Evolutionary conservation across 1,140 invertebrate species (phyloP).

Genomic region (Macrostomum lignano): DNA sequence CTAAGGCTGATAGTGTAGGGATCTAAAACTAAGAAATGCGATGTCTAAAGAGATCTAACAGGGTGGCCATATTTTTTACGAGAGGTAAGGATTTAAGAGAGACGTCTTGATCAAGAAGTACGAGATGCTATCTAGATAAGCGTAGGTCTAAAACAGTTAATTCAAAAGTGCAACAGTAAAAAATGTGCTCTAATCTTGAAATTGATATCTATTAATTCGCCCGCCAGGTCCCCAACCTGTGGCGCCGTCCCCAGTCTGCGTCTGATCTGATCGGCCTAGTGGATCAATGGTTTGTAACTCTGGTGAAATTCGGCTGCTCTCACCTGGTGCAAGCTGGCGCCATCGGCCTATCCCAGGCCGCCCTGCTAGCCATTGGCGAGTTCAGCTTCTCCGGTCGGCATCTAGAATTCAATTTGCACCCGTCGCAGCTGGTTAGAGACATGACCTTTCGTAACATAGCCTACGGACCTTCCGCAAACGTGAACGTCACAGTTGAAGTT

Average conservation of each 20-base stretch:
- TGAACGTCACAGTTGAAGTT: slow-evolving; percentile 56
- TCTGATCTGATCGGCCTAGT: slow-evolving; percentile 44
- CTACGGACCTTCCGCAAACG: slow-evolving; percentile 56
- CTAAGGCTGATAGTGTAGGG: no score
- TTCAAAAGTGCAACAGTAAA: slow-evolving; percentile 2
- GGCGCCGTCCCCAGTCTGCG: slow-evolving; percentile 42
- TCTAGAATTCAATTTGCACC: slow-evolving; percentile 57
- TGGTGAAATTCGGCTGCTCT: slow-evolving; percentile 42
- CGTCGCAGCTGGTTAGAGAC: slow-evolving; percentile 57
- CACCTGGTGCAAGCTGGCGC: slow-evolving; percentile 34
- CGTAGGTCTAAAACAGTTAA: slow-evolving; percentile 5
- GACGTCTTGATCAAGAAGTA: slow-evolving; percentile 1
- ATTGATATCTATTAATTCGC: slow-evolving; percentile 8
- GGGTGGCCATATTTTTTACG: no score
- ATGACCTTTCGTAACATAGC: slow-evolving; percentile 44
- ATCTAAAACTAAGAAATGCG: no score
- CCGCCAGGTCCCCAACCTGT: slow-evolving; percentile 39
- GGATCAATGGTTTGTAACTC: slow-evolving; percentile 51
- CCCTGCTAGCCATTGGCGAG: slow-evolving; percentile 55
- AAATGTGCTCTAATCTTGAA: slow-evolving; percentile 5
- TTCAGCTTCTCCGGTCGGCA: slow-evolving; percentile 49
- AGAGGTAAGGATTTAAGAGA: no score
- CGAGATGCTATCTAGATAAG: slow-evolving; percentile 1
- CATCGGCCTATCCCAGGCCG: slow-evolving; percentile 55
- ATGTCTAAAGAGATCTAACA: no score